Evolutionary conservation across 2,888 invertebrate genomes (phyloP), one percentile per base, ranked within the genome.

Genomic region (Seira ritae): DNA sequence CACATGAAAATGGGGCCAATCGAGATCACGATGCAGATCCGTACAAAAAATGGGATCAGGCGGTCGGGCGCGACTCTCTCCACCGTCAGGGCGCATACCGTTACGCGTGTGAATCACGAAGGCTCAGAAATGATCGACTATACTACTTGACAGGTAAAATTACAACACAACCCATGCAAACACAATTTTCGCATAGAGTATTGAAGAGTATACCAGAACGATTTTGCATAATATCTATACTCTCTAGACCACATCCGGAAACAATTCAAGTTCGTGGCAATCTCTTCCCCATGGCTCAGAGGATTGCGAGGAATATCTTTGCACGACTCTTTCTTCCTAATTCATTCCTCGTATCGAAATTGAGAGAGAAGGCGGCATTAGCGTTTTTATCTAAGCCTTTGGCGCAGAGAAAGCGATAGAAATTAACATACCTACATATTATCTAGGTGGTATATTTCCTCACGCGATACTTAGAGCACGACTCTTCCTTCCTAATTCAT

Each of bases 101-200:
- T 89, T 10, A 87, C 88, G 0, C 68, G 89, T 31, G 87, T 89
- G n/a, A 88, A 86, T 76, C 84, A 82, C 37, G 87, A 87, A 20
- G 89, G 89, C 4, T 88, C 87, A n/a, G 89, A 89, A 85, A 87
- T 89, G 87, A 82, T 89, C 2, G 89, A 89, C 66, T 89, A 88
- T 72, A n/a, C 60, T 89, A 1, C 74, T 89, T 46, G 89, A 88
- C 83, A 89, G 87, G 89, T 87, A 65, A 69, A 23, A 55, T 24
- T n/a, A n/a, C 6, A 10, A 8, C n/a, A n/a, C n/a, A n/a, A n/a
- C n/a, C n/a, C n/a, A n/a, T n/a, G n/a, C n/a, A n/a, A n/a, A n/a
- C n/a, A n/a, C n/a, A n/a, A n/a, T n/a, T n/a, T n/a, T n/a, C n/a
- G n/a, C n/a, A n/a, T n/a, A n/a, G n/a, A n/a, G n/a, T n/a, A 46